Percentiles rank a stretch among this genome's conserved stretches.
phyloP scores from a whole-genome alignment of 2,113 vertebrate species.

The Silurus meridionalis region DNA sequence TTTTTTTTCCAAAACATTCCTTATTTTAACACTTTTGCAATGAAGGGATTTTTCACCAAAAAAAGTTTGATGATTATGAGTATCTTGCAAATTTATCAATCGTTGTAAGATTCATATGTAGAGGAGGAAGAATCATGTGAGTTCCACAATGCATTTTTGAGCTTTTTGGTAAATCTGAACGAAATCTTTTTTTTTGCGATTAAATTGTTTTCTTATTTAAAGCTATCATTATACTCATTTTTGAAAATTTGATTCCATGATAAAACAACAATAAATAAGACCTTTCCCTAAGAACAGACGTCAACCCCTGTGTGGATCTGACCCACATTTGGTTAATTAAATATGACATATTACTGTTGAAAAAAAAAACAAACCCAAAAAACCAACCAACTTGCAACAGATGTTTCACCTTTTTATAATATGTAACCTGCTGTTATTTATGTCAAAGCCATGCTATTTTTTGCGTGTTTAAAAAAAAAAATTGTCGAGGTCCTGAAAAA shows the following conservation, averaged over 20 bases:
- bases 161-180: neutral
- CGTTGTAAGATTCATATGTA: neutral
- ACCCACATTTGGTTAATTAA: neutral
- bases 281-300: neutral
- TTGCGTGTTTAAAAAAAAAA: no score
- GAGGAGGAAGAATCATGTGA: neutral
- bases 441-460: neutral
- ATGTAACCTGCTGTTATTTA: neutral
- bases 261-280: neutral
- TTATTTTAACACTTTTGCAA: neutral
- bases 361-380: neutral
- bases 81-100: slow-evolving; percentile 1
- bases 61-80: neutral
- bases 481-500: neutral
- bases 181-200: neutral
- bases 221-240: neutral
- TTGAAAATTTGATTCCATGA: neutral
- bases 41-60: neutral
- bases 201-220: neutral
- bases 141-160: neutral
- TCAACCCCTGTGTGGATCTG: neutral
- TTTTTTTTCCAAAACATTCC: neutral
- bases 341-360: neutral
- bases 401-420: neutral
- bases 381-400: neutral